A percentile compares a stretch with the other conserved stretches of the same genome.
Conservation (phyloP, 2,888 invertebrate species). For the Tenodera sinensis region DNA sequence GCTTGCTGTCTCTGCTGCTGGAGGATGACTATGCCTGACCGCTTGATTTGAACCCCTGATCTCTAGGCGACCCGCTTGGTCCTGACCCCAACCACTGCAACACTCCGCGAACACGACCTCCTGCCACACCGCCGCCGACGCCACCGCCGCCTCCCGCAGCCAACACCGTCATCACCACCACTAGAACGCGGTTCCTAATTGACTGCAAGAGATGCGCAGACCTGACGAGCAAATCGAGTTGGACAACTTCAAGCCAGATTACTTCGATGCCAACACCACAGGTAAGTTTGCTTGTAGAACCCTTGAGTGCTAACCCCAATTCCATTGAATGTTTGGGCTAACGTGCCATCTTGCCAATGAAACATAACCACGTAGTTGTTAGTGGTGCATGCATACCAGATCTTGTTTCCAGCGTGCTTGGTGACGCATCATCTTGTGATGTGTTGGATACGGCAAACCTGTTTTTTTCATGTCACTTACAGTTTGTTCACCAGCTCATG, state of each 20-base stretch:
- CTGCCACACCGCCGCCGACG: background rate
- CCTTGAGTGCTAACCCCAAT: background rate
- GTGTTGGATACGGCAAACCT: background rate
- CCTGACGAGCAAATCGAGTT: slow-evolving; percentile 25
- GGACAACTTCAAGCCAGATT: slow-evolving; percentile 26
- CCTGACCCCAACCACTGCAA: slow-evolving; percentile 21
- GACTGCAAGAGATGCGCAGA: slow-evolving; percentile 22
- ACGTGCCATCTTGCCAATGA: background rate
- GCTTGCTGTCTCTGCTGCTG: background rate
- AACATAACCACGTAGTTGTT: background rate
- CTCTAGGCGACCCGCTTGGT: slow-evolving; percentile 19
- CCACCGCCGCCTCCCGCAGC: background rate
- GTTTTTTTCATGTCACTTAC: no score
- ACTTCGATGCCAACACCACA: slow-evolving; percentile 17
- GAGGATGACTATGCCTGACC: background rate
- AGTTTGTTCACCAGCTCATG: no score
- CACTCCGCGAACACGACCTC: background rate
- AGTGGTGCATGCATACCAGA: background rate
- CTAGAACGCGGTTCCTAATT: background rate
- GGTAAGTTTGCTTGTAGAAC: background rate
- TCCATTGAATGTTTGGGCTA: background rate
- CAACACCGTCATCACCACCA: background rate
- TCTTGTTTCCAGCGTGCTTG: background rate
- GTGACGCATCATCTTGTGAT: background rate
- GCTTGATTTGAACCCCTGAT: slow-evolving; percentile 13